Conservation (phyloP, 2,113 vertebrate species). For the Caretta caretta region DNA sequence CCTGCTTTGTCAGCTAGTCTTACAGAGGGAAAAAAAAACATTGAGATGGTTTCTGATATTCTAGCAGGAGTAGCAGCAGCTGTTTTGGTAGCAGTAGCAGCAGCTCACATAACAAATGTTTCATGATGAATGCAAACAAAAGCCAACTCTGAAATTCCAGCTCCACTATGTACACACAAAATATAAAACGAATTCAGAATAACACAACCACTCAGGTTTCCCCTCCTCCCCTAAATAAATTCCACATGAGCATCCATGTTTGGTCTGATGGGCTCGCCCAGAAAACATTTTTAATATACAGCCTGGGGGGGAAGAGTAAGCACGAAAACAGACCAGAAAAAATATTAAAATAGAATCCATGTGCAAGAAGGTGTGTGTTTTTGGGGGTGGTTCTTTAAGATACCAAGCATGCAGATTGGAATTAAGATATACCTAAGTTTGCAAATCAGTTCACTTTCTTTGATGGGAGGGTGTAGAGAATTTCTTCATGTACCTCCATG, state of each 20-base stretch:
- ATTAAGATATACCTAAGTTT: slow-evolving; percentile 59
- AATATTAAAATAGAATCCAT: slow-evolving; percentile 28
- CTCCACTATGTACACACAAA: slow-evolving; percentile 61
- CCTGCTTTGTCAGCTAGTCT: neutral
- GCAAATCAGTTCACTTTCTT: slow-evolving; percentile 1
- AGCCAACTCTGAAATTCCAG: slow-evolving; percentile 81
- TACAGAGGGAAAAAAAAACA: slow-evolving; percentile 36
- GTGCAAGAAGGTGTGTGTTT: slow-evolving; percentile 51
- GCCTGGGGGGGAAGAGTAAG: slow-evolving; percentile 46
- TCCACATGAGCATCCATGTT: slow-evolving; percentile 76
- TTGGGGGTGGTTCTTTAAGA: neutral
- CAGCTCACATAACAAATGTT: slow-evolving; percentile 80
- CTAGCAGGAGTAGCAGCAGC: slow-evolving; percentile 59
- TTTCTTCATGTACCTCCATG: slow-evolving; percentile 28
- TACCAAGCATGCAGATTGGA: slow-evolving; percentile 8
- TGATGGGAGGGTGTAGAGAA: slow-evolving; percentile 17
- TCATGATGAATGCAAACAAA: slow-evolving; percentile 80
- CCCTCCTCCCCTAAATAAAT: slow-evolving; percentile 71
- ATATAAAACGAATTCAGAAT: slow-evolving; percentile 76
- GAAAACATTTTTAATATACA: slow-evolving; percentile 66
- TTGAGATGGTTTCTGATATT: slow-evolving; percentile 60
- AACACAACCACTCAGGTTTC: slow-evolving; percentile 55
- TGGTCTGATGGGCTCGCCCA: slow-evolving; percentile 55
- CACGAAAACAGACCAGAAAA: slow-evolving; percentile 53
- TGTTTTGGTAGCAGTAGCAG: slow-evolving; percentile 77